These are phyloP conservation scores for Teinopalpus imperialis DNA, from an alignment of 2,888 invertebrate genomes.

Conservation along the genomic window DNA sequence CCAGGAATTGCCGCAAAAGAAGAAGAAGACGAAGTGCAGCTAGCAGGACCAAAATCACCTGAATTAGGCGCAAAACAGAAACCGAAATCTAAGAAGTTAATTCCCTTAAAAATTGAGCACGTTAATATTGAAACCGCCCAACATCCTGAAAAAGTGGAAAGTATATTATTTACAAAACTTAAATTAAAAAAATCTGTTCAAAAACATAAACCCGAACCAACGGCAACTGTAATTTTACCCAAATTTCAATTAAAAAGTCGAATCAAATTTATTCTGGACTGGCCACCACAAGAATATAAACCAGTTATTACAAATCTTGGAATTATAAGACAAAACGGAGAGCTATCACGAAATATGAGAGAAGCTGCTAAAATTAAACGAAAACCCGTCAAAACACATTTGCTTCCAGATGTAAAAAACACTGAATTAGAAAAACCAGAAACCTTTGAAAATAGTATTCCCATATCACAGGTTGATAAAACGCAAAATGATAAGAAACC, in stretches of 20 bases:
- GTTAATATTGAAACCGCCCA: constrained; percentile 83
- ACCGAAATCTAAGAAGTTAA: constrained; percentile 47
- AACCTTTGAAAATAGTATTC: constrained; percentile 44
- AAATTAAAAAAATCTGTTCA: constrained; percentile 84
- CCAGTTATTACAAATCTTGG: constrained; percentile 79
- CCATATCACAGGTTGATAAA: too few species aligned
- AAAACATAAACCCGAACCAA: constrained; percentile 69
- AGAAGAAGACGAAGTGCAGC: background rate
- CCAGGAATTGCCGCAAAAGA: background rate
- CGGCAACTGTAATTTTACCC: constrained; percentile 70
- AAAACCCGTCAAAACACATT: constrained; percentile 76
- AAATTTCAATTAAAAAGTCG: constrained; percentile 87
- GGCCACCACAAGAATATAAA: constrained; percentile 81
- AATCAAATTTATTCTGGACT: constrained; percentile 83
- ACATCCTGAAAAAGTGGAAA: constrained; percentile 79
- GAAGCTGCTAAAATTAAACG: constrained; percentile 85
- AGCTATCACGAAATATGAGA: constrained; percentile 85
- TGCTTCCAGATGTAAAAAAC: constrained; percentile 73
- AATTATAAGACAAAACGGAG: constrained; percentile 82
- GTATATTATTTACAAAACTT: constrained; percentile 84
- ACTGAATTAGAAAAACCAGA: constrained; percentile 78
- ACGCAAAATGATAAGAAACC: constrained; percentile 43
- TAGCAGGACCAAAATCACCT: background rate
- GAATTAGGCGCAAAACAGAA: constrained; percentile 22
- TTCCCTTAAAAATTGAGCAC: constrained; percentile 82